These are phyloP conservation scores for Galagoides demidoff DNA, from an alignment of 2,797 vertebrate genomes.

Conservation along the genomic window DNA sequence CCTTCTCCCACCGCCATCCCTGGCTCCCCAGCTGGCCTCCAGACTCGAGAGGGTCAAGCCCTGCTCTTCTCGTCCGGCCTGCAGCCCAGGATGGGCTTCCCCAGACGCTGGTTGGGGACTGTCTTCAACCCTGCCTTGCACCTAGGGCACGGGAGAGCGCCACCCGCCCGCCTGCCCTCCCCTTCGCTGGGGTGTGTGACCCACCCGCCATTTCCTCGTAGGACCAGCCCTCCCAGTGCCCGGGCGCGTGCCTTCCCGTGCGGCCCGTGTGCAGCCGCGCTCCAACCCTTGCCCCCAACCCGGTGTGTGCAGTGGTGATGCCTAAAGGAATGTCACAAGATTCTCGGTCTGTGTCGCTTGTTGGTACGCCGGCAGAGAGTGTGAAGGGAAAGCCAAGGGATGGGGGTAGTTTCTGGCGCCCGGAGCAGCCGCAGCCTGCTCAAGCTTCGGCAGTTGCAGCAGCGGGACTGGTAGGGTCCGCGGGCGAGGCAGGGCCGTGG, in stretches of 20 bases:
- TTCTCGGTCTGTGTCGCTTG: slow-evolving; percentile 39
- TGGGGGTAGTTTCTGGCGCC: not conserved
- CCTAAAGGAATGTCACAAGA: slow-evolving; percentile 71
- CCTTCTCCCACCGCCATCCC: not conserved
- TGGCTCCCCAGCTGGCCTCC: not conserved
- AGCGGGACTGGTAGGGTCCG: not conserved
- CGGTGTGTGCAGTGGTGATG: slow-evolving; percentile 73
- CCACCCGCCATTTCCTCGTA: not conserved
- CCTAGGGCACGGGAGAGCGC: not conserved
- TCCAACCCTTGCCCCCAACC: slow-evolving; percentile 12
- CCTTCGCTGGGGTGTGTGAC: not conserved
- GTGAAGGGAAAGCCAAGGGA: not conserved
- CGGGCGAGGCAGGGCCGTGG: not conserved
- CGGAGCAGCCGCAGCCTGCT: not conserved
- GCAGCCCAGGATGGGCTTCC: not conserved
- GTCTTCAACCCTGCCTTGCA: not conserved
- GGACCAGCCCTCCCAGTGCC: slow-evolving; percentile 29
- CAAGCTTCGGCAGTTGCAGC: not conserved
- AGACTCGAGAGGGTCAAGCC: slow-evolving; percentile 31
- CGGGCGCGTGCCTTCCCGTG: slow-evolving; percentile 22
- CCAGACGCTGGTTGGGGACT: not conserved
- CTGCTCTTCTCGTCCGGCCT: not conserved
- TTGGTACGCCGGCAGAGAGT: not conserved
- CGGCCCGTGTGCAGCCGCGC: not conserved
- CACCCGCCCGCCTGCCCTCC: not conserved